Base-by-base conservation (phyloP, 2,113 vertebrate species). In the Oophaga pumilio region DNA sequence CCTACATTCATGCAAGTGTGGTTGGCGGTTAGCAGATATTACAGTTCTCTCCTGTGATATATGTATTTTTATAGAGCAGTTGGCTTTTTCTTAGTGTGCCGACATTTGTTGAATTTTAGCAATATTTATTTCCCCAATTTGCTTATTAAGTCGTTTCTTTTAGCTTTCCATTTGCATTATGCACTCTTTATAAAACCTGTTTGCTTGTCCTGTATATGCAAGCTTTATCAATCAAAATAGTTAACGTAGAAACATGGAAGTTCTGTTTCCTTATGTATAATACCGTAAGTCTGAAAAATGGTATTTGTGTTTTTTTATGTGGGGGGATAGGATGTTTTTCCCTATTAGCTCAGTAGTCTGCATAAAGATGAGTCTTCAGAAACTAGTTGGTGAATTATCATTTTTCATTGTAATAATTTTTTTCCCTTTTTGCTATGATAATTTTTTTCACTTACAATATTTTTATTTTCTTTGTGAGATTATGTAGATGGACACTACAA, bases 91-190 rank as follows among this genome's bases (percentile, higher is more conserved):
- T 74, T 9, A 14, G 13, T 78, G 52, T 59, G 20, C 81, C n/a
- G 56, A 15, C 53, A 60, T 69, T 15, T 53, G 10, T 64, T 83
- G n/a, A 33, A 22, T 53, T 52, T 49, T 5, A 14, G 62, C 22
- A 7, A 4, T 43, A 18, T 73, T 73, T 24, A 24, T 83, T 50
- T 68, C 50, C 10, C 14, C 18, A 53, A 26, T 69, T 53, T 83
- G 62, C 49, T 53, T 53, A 56, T 53, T 53, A 56, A 33, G 8
- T 26, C 13, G 56, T 78, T 73, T 13, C 2, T 57, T 28, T 79
- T 24, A 26, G 60, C 62, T 68, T 82, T 64, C n/a, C 20, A n/a
- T 82, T 68, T 82, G 80, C 62, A 24, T 82, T 24, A 68, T 52
- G 20, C 43, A 24, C 17, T 18, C 33, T 17, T 3, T n/a, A 12